These are phyloP conservation scores for Oscheius sp. DNA, from an alignment of 2,888 invertebrate genomes.

Conservation along the genomic window DNA sequence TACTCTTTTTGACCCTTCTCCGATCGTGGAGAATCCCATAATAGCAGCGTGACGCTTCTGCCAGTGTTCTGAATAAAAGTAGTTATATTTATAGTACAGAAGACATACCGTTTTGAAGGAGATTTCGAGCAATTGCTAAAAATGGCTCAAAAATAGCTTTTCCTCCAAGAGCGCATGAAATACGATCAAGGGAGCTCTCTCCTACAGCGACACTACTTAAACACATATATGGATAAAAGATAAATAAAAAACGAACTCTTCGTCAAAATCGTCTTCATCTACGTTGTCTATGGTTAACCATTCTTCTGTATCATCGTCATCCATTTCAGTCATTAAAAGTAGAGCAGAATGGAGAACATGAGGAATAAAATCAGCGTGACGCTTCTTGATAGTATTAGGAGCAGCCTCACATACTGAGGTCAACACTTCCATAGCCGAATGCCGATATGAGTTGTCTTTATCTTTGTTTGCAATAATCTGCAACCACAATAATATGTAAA, in stretches of 20 bases:
- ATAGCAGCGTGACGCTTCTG: slow-evolving; percentile 86
- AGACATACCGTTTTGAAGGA: slow-evolving; percentile 28
- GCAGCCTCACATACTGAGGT: slow-evolving; percentile 89
- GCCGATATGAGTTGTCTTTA: slow-evolving; percentile 81
- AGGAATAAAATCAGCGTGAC: slow-evolving; percentile 85
- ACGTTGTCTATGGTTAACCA: slow-evolving; percentile 85
- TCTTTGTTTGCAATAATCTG: slow-evolving; percentile 71
- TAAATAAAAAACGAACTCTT: slow-evolving; percentile 34
- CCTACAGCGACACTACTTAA: slow-evolving; percentile 87
- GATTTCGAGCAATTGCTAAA: slow-evolving; percentile 2
- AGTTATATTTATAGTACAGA: background rate
- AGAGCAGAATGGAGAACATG: slow-evolving; percentile 83
- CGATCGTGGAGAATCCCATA: slow-evolving; percentile 97
- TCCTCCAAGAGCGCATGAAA: slow-evolving; percentile 96
- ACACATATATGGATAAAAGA: background rate
- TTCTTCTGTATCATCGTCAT: slow-evolving; percentile 89
- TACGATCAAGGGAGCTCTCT: slow-evolving; percentile 93
- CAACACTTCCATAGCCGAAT: slow-evolving; percentile 89
- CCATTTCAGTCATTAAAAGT: slow-evolving; percentile 93
- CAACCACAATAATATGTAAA: slow-evolving; percentile 7
- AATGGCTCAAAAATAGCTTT: slow-evolving; percentile 87
- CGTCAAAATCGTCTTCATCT: slow-evolving; percentile 88
- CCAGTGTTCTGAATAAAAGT: slow-evolving; percentile 75
- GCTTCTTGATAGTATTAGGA: slow-evolving; percentile 94
- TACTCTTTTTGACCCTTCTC: slow-evolving; percentile 97